phyloP scores from a whole-genome alignment of 2,797 vertebrate species.

The Mico argentatus region DNA sequence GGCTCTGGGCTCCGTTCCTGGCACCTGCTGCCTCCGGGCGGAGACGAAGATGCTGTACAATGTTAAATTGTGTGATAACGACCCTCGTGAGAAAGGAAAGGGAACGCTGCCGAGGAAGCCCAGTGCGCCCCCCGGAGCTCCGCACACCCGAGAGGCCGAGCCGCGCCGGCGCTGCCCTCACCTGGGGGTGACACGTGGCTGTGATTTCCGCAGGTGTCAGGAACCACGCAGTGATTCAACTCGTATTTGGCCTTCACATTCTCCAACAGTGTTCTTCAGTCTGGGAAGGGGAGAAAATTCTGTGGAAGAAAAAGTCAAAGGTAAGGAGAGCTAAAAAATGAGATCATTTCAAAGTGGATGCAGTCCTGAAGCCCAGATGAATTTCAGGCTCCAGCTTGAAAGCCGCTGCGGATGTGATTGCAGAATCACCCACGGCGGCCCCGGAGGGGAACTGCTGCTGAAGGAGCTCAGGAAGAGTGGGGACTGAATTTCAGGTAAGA shows the following conservation, averaged over 20 bases:
- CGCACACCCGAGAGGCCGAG: not conserved
- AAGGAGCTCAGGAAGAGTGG: not conserved
- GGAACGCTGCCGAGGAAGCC: accelerated
- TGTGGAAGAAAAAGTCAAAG: not conserved
- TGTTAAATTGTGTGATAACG: not conserved
- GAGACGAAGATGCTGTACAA: not conserved
- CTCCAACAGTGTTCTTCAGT: not conserved
- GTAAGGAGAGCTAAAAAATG: not conserved
- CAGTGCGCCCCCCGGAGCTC: accelerated
- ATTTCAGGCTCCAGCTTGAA: not conserved
- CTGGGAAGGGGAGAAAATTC: not conserved
- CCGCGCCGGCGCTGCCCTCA: accelerated
- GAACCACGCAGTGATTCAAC: not conserved
- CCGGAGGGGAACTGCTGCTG: too few species aligned
- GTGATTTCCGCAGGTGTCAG: too few species aligned
- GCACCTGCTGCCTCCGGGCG: not conserved
- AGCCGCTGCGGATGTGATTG: not conserved
- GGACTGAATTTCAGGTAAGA: not conserved
- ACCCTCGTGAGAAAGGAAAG: not conserved
- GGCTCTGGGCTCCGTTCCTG: not conserved
- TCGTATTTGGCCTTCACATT: not conserved
- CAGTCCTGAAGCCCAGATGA: not conserved
- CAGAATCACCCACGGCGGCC: accelerated
- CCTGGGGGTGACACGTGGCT: accelerated
- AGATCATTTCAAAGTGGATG: not conserved